Evolutionary conservation across 2,113 vertebrate genomes (phyloP).

Genomic region (Arvicanthis niloticus): DNA sequence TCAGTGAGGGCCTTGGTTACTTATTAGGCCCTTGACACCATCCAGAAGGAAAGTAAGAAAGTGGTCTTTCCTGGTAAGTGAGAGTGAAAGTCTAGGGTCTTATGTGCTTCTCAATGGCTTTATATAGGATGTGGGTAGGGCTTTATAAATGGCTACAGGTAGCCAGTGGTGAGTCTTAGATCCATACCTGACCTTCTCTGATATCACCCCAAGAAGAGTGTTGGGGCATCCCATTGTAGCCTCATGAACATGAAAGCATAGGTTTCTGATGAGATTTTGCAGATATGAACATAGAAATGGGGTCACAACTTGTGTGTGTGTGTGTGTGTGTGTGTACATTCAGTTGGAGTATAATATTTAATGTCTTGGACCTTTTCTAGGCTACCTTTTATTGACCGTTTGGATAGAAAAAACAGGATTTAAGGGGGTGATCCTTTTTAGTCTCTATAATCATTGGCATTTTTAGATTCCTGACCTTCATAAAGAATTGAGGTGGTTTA

Average conservation of each 20-base stretch:
- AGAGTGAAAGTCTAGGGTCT: background rate
- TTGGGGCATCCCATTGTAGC: background rate
- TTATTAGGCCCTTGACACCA: background rate
- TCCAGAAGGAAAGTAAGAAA: background rate
- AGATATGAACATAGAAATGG: background rate
- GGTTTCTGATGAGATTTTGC: background rate
- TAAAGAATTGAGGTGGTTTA: background rate
- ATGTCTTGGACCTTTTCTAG: background rate
- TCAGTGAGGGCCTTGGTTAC: background rate
- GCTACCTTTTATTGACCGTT: background rate
- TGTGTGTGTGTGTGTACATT: background rate
- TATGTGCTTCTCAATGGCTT: background rate
- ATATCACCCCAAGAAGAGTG: background rate
- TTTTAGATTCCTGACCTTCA: background rate
- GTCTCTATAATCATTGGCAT: background rate
- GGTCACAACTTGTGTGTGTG: background rate
- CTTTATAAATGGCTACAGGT: background rate
- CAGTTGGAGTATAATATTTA: background rate
- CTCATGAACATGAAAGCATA: background rate
- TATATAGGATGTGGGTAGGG: background rate
- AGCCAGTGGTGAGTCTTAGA: background rate
- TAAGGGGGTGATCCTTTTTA: background rate
- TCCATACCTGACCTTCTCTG: background rate
- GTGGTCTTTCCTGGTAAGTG: background rate
- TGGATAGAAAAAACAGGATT: background rate